Conservation (phyloP, 1,140 invertebrate genomes). For the Platorchestia sp. region DNA sequence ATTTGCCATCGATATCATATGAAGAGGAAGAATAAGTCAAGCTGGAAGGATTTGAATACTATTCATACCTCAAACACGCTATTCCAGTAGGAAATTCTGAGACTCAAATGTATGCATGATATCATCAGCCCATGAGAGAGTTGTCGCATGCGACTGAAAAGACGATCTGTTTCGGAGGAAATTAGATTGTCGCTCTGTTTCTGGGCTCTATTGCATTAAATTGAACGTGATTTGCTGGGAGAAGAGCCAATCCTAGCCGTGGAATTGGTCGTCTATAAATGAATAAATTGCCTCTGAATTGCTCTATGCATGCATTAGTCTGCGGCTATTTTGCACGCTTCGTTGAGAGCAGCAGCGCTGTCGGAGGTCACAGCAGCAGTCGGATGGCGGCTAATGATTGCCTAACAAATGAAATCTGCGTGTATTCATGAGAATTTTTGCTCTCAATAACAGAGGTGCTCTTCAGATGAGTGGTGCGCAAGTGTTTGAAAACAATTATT, state of each 20-base stretch:
- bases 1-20: not conserved
- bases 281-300: not conserved
- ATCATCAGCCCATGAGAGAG: not conserved
- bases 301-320: slow-evolving; percentile 6
- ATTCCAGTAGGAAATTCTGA: not conserved
- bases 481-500: not conserved
- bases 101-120: not conserved
- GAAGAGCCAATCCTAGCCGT: not conserved
- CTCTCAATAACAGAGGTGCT: not conserved
- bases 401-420: not conserved
- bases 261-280: not conserved
- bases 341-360: not conserved
- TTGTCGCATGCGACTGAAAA: not conserved
- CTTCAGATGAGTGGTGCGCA: not conserved
- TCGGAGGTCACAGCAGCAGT: not conserved
- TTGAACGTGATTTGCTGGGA: slow-evolving; percentile 6
- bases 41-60: not conserved
- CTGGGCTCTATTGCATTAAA: not conserved
- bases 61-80: not conserved
- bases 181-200: not conserved
- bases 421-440: not conserved
- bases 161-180: not conserved
- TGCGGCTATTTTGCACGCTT: not conserved
- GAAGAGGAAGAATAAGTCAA: not conserved
- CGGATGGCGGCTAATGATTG: not conserved